Conservation (phyloP, 2,113 vertebrate species). For the Gracilinanus agilis region DNA sequence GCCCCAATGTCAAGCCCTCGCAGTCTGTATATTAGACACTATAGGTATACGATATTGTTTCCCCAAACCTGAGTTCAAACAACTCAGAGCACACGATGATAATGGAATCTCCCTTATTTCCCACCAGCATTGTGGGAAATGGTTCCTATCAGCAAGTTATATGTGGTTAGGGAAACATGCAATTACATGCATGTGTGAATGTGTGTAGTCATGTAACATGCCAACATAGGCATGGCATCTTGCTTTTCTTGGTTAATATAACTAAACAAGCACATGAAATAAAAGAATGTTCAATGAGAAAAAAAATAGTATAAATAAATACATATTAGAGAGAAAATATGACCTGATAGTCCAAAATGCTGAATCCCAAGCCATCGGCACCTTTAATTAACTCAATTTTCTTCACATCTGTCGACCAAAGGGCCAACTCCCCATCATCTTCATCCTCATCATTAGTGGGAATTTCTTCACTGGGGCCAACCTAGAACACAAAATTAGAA, state of each 20-base stretch:
- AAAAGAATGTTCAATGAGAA: neutral
- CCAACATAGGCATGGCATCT: neutral
- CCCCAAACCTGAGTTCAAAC: neutral
- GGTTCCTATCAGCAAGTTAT: neutral
- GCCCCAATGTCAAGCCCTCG: neutral
- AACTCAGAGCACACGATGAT: neutral
- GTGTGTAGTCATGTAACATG: neutral
- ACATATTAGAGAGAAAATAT: neutral
- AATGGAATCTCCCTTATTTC: neutral
- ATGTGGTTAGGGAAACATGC: neutral
- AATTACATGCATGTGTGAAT: neutral
- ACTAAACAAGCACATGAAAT: neutral
- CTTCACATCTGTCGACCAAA: conserved; percentile 94
- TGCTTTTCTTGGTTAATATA: neutral
- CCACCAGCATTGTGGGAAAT: no score
- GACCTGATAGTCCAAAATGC: conserved; percentile 99
- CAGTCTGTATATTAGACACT: neutral
- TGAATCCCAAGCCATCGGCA: conserved; percentile 94
- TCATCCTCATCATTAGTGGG: conserved; percentile 81
- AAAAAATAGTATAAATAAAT: conserved; percentile 6
- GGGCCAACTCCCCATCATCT: conserved; percentile 90
- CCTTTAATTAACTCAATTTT: conserved; percentile 91
- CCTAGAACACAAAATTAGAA: conserved; percentile 76
- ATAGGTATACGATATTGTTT: neutral
- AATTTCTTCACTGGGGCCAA: conserved; percentile 67